Percentiles rank a stretch among this genome's conserved stretches.
These are phyloP conservation scores for Cyphomyrmex costatus DNA, from an alignment of 1,140 invertebrate genomes.

Conservation along the genomic window DNA sequence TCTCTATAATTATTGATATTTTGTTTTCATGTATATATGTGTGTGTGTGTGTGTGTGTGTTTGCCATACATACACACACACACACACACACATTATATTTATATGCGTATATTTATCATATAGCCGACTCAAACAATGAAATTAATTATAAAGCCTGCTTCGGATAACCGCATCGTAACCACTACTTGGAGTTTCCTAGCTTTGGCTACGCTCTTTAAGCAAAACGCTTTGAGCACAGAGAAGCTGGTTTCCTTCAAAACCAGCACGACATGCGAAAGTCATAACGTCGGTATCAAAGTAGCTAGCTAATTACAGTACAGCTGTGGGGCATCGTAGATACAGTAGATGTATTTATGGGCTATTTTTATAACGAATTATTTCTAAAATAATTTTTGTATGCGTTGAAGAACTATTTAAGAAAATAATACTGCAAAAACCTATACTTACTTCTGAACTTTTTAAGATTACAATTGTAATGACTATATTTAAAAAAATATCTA, in stretches of 20 bases:
- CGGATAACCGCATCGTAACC: slow-evolving; percentile 78
- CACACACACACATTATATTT: not conserved
- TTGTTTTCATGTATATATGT: slow-evolving; percentile 50
- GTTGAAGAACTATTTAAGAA: not conserved
- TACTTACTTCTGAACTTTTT: too few relatives aligned
- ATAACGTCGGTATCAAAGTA: slow-evolving; percentile 61
- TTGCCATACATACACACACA: not conserved
- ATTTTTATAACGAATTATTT: not conserved
- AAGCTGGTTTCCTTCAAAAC: slow-evolving; percentile 43
- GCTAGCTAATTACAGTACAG: slow-evolving; percentile 59
- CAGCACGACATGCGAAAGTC: slow-evolving; percentile 74
- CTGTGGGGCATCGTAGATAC: not conserved
- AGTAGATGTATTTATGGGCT: not conserved
- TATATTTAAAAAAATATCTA: too few relatives aligned
- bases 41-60: not conserved
- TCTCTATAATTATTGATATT: slow-evolving; percentile 74
- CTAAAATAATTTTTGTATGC: not conserved
- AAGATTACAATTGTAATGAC: too few relatives aligned
- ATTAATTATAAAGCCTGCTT: slow-evolving; percentile 84
- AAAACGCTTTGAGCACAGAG: slow-evolving; percentile 48
- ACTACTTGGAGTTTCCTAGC: slow-evolving; percentile 77
- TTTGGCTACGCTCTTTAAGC: slow-evolving; percentile 62
- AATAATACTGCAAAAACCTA: not conserved
- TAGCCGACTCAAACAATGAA: slow-evolving; percentile 80
- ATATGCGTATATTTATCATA: slow-evolving; percentile 17